These are phyloP conservation scores for Notothenia rossii DNA, from an alignment of 2,113 vertebrate species.

Conservation along the genomic window DNA sequence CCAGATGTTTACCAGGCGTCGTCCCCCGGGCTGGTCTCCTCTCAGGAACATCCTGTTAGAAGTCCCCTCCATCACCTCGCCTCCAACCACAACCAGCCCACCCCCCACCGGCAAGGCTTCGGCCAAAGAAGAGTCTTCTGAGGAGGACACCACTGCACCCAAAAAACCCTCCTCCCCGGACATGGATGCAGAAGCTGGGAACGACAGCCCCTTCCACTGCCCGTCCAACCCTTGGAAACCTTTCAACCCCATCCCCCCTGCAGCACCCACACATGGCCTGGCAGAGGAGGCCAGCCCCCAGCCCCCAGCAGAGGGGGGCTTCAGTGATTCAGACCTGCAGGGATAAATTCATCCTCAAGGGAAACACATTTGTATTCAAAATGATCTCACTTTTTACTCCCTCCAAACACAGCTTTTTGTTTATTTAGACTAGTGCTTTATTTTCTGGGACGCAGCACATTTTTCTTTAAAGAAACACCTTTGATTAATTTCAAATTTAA, in stretches of 20 bases:
- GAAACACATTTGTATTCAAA: slow-evolving; percentile 4
- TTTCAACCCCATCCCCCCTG: slow-evolving; percentile 29
- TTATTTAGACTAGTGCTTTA: slow-evolving; percentile 14
- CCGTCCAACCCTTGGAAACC: slow-evolving; percentile 91
- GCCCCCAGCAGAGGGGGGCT: neutral
- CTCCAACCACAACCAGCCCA: neutral
- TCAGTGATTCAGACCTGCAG: slow-evolving; percentile 64
- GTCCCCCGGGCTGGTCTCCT: slow-evolving; percentile 84
- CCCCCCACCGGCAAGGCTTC: neutral
- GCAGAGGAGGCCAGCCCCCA: slow-evolving; percentile 6
- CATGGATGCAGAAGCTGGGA: neutral
- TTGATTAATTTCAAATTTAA: neutral
- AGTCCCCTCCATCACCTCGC: accelerated
- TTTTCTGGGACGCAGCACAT: neutral
- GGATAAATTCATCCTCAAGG: slow-evolving; percentile 10
- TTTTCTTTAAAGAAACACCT: neutral
- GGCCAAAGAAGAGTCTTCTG: slow-evolving; percentile 72
- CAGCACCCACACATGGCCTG: slow-evolving; percentile 6
- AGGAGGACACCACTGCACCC: slow-evolving; percentile 68
- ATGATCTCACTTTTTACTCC: neutral
- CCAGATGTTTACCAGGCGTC: slow-evolving; percentile 8
- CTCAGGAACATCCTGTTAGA: slow-evolving; percentile 52
- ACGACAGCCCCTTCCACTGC: slow-evolving; percentile 77
- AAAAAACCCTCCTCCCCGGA: neutral
- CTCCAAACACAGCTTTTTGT: neutral